Base-by-base conservation (phyloP, 2,797 vertebrate species). In the Kryptopterus vitreolus region DNA sequence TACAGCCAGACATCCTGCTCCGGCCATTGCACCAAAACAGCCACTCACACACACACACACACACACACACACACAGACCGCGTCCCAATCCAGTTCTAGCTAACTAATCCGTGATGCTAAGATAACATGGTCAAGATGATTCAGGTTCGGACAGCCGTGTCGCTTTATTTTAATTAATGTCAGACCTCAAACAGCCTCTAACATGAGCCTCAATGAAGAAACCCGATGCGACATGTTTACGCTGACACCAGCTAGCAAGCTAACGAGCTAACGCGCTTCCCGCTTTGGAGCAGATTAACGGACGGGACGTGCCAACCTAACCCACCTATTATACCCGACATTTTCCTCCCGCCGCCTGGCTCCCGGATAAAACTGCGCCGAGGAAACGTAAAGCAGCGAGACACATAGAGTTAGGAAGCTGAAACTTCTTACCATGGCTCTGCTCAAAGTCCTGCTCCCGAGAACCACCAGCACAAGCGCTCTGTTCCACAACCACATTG, bases 351-450 rank as follows among this genome's bases (percentile, higher is more conserved):
- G 38, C 38, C 38, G 38, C n/a, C n/a, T n/a, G 9, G 20, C 15
- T 31, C 13, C 18, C 12, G 10, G 38, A 43, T 43, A 7, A 7
- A 43, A 43, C 38, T 43, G 6, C 38, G 7, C 38, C 8, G 10
- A 10, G 38, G 6, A 43, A 43, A 43, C 7, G 38, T 10, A 3
- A 43, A 43, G 10, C 38, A 43, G 38, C 2, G 8, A 43, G 38
- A 43, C 38, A 43, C 38, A 10, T 10, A 43, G 38, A n/a, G 38
- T 43, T 6, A 43, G 6, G 10, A 43, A 1, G 38, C 38, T 43
- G 10, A 43, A 38, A 43, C 7, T 10, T 33, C 91, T 87, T 62
- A 95, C 94, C 94, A 95, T 95, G 2, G 77, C 85, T 87, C 90
- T 87, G 0, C 48, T 0, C 0, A 86, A 1, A 8, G 85, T 87